Percentiles rank a stretch among this genome's conserved stretches.
Conservation (phyloP, 2,113 vertebrate species). For the Arvicanthis niloticus region DNA sequence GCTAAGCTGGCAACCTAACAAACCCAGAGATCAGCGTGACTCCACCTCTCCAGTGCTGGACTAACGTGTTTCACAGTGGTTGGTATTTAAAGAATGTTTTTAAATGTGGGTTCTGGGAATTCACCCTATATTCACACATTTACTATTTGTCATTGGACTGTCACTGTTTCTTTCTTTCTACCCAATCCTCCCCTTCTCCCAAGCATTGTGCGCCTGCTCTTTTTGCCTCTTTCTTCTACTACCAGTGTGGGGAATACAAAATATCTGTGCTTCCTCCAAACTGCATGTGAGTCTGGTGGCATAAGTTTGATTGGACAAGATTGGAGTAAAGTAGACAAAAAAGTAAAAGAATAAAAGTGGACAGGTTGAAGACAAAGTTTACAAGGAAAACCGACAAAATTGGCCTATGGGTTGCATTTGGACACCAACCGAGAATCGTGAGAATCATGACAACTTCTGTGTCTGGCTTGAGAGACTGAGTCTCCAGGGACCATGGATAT, state of each 20-base stretch:
- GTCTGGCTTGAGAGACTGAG: constrained; percentile 1
- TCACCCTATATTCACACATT: neutral
- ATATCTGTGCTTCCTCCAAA: neutral
- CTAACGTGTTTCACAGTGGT: neutral
- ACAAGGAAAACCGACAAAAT: neutral
- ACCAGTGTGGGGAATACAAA: neutral
- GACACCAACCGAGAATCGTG: neutral
- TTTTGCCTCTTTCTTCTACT: constrained; percentile 8
- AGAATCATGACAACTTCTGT: neutral
- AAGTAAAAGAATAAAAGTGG: neutral
- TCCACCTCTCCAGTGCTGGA: neutral
- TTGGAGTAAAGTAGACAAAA: neutral
- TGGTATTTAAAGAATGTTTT: neutral
- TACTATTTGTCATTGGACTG: constrained; percentile 10
- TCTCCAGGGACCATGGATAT: neutral
- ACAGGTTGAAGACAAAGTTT: neutral
- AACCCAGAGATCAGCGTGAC: neutral
- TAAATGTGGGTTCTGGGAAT: neutral
- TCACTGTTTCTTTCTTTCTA: neutral
- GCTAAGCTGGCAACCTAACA: neutral
- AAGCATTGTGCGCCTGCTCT: neutral
- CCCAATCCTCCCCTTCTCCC: neutral
- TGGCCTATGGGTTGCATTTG: neutral
- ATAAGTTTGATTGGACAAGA: neutral
- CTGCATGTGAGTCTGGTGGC: neutral